Evolutionary conservation across 1,140 invertebrate species (phyloP).

Genomic region (Ladona fulva): DNA sequence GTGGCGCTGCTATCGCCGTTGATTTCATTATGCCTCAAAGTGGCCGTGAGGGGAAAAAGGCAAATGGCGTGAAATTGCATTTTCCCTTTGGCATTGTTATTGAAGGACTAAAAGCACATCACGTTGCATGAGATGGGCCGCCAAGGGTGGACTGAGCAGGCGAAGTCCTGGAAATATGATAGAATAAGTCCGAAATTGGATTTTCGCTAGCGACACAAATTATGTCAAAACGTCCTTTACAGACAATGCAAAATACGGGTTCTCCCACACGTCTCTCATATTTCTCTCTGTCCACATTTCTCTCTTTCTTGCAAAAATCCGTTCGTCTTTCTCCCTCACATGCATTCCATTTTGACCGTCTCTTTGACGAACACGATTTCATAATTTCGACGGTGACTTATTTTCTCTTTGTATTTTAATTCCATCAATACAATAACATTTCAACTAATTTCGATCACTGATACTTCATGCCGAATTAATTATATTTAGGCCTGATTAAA

Average conservation of each 20-base stretch:
- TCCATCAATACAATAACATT: too few relatives aligned
- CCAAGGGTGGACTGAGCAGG: not conserved
- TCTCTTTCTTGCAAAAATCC: not conserved
- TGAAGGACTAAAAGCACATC: slow-evolving; percentile 4
- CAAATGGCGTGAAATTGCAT: slow-evolving; percentile 5
- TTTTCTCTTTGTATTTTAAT: too few relatives aligned
- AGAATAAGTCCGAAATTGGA: not conserved
- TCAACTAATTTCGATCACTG: too few relatives aligned
- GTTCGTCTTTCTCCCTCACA: not conserved
- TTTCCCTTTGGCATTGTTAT: slow-evolving; percentile 9
- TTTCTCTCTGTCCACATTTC: not conserved
- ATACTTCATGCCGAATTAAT: too few relatives aligned
- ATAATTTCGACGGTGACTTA: too few relatives aligned
- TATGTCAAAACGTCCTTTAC: slow-evolving; percentile 1
- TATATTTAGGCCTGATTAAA: too few relatives aligned
- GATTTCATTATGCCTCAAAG: slow-evolving; percentile 4
- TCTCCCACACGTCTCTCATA: not conserved
- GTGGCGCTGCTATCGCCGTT: not conserved
- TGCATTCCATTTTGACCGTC: too few relatives aligned
- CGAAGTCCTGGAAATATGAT: not conserved
- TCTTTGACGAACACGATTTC: too few relatives aligned
- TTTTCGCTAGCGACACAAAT: not conserved
- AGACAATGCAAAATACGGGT: not conserved
- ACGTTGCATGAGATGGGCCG: slow-evolving; percentile 6
- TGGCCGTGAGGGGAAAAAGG: slow-evolving; percentile 2